These are phyloP conservation scores for Plebejus anna DNA, from an alignment of 2,888 invertebrate species.

Conservation along the genomic window DNA sequence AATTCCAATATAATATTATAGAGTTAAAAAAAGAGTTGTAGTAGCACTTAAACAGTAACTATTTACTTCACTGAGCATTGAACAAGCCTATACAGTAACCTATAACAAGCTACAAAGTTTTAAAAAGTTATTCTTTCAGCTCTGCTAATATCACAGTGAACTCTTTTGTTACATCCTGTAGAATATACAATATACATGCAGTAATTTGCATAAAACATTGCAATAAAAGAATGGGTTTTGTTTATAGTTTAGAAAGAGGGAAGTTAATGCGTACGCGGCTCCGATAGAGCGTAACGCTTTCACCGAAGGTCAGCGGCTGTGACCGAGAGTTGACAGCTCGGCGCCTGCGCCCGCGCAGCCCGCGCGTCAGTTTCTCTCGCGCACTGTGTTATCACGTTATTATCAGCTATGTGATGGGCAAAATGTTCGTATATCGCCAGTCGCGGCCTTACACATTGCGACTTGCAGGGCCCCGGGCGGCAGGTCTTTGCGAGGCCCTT, in stretches of 20 bases:
- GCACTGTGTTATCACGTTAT: not conserved
- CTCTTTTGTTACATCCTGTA: no score
- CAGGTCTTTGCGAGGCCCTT: no score
- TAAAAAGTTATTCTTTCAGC: no score
- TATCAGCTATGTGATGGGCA: not conserved
- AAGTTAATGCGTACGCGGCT: conserved; percentile 37
- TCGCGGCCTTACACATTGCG: no score
- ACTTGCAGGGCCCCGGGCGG: no score
- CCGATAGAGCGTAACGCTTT: conserved; percentile 54
- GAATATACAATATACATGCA: not conserved
- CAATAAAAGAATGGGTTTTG: not conserved
- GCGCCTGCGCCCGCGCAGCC: conserved; percentile 44
- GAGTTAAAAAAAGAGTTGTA: no score
- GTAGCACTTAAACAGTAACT: no score
- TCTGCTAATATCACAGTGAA: no score
- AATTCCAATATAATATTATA: no score
- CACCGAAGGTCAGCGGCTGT: conserved; percentile 53
- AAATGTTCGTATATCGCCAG: not conserved
- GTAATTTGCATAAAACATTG: not conserved
- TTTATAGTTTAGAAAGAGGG: conserved; percentile 24
- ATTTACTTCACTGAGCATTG: no score
- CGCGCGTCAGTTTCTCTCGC: conserved; percentile 29
- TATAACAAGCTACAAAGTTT: no score
- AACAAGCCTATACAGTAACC: no score
- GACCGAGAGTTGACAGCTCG: conserved; percentile 38